phyloP scores from a whole-genome alignment of 2,888 invertebrate genomes.

The Cerceris rybyensis region DNA sequence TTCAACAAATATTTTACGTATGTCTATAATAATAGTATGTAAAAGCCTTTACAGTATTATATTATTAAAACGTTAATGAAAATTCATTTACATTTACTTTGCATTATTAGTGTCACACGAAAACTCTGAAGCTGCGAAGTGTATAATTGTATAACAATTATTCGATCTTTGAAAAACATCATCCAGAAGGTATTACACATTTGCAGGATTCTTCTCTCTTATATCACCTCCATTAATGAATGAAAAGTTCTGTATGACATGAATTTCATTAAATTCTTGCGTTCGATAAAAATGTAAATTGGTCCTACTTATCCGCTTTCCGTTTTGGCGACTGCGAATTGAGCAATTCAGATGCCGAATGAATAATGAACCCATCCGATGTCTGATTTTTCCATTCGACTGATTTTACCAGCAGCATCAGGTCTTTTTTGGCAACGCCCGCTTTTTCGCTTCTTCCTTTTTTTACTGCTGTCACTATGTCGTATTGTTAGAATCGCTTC shows the following conservation, averaged over 20 bases:
- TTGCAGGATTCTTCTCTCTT: neutral
- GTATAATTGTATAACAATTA: no score
- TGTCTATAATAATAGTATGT: no score
- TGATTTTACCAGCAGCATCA: conserved; percentile 17
- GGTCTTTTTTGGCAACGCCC: conserved; percentile 45
- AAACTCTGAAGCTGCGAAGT: no score
- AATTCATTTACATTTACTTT: no score
- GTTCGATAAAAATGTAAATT: conserved; percentile 23
- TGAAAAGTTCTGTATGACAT: neutral
- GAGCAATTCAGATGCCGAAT: conserved; percentile 67
- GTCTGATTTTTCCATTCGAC: conserved; percentile 39
- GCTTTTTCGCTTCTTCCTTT: conserved; percentile 44
- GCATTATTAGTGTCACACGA: no score
- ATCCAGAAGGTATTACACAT: no score
- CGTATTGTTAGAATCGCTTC: conserved; percentile 27
- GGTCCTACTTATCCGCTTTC: conserved; percentile 9
- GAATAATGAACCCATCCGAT: conserved; percentile 49
- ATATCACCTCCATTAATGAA: conserved; percentile 1
- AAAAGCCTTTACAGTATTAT: no score
- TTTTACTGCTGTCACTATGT: neutral
- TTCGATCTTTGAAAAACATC: no score
- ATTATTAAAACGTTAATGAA: no score
- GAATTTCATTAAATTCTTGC: conserved; percentile 1
- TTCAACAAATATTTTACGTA: no score
- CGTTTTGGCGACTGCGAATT: conserved; percentile 53